Evolutionary conservation across 23 tunicate species (phyloP), one percentile per base, ranked within the genome.

Genomic region (Clavelina lepadiformis): DNA sequence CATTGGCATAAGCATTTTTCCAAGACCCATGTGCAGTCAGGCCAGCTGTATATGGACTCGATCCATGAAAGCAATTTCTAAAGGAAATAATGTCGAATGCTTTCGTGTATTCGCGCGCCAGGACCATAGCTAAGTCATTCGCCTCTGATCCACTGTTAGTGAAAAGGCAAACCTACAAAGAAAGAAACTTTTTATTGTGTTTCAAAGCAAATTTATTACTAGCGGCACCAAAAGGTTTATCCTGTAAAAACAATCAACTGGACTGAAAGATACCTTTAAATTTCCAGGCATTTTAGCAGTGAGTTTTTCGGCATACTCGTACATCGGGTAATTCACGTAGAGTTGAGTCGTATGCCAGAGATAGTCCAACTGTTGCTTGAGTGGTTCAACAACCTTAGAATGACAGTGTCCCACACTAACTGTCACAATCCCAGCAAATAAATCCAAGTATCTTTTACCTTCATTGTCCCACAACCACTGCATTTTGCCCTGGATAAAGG

Each of bases 131-230:
- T 35, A 86, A 13, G 54, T 94, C 99, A 81, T 94, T 94, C 53
- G 99, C 95, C 65, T 94, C 99, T n/a, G 95, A 86, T 11, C 99
- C 99, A 71, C 91, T 80, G 73, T 94, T 94, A 0, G 83, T 88
- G 75, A 94, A 86, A 41, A 86, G 66, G 61, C 97, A 89, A 62
- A 89, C 80, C 97, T 89, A 78, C 7, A 38, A 34, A n/a, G 5
- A 19, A 69, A n/a, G n/a, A n/a, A n/a, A n/a, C n/a, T n/a, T n/a
- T n/a, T n/a, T n/a, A n/a, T n/a, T n/a, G n/a, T n/a, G n/a, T n/a
- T n/a, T n/a, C n/a, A n/a, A n/a, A n/a, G n/a, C n/a, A n/a, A n/a
- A n/a, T n/a, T n/a, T n/a, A n/a, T n/a, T n/a, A n/a, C n/a, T n/a
- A n/a, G n/a, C n/a, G n/a, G n/a, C n/a, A n/a, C n/a, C n/a, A n/a